Evolutionary conservation across 2,888 invertebrate genomes (phyloP).

Genomic region (Phyto melanocephala): DNA sequence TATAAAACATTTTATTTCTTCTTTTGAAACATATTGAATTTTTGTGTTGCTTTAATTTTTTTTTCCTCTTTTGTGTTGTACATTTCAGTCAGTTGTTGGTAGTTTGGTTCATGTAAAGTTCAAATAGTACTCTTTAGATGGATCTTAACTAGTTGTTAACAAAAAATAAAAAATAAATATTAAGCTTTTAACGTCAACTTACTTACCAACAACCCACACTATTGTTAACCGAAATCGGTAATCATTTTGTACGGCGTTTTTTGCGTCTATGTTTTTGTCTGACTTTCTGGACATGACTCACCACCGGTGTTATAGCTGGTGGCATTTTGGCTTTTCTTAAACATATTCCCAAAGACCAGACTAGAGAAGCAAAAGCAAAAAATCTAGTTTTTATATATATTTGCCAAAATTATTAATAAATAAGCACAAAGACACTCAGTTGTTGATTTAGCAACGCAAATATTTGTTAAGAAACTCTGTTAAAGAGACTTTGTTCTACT

Average conservation of each 20-base stretch:
- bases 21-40: constrained; percentile 15
- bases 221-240: neutral
- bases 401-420: neutral
- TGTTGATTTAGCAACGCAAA: neutral
- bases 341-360: neutral
- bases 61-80: constrained; percentile 24
- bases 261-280: neutral
- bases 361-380: neutral
- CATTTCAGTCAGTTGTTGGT: constrained; percentile 14
- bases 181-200: constrained; percentile 8
- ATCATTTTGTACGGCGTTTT: constrained; percentile 10
- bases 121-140: neutral
- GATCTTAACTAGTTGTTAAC: constrained; percentile 23
- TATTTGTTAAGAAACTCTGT: neutral
- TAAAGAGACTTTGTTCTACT: neutral
- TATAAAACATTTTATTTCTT: neutral
- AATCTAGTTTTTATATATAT: constrained; percentile 21
- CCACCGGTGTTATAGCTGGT: neutral
- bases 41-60: constrained; percentile 2
- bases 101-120: constrained; percentile 33
- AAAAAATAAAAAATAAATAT: neutral
- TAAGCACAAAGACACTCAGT: neutral
- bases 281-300: constrained; percentile 30
- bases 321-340: neutral
- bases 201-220: constrained; percentile 40